These are phyloP conservation scores for Kryptolebias ocellatus DNA, from an alignment of 2,797 vertebrate species.

Conservation along the genomic window DNA sequence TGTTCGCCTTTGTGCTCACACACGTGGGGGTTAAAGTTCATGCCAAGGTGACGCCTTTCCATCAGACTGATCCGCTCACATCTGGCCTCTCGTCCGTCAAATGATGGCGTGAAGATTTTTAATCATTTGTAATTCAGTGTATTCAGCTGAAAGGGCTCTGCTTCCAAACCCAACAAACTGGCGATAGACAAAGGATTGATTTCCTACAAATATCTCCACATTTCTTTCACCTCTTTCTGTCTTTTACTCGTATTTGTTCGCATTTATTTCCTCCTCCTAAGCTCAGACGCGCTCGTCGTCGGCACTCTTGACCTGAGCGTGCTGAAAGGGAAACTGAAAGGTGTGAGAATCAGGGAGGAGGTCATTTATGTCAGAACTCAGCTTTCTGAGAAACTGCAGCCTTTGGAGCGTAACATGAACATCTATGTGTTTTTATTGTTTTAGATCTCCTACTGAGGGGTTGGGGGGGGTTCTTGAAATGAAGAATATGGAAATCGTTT, in stretches of 20 bases:
- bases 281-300: conserved; percentile 12
- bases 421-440: conserved; percentile 20
- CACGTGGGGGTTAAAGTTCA: background rate
- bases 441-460: conserved; percentile 7
- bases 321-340: conserved; percentile 44
- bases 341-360: conserved; percentile 17
- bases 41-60: conserved; percentile 15
- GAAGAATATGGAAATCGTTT: conserved; percentile 18
- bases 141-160: conserved; percentile 6
- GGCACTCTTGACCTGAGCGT: conserved; percentile 27
- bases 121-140: no score
- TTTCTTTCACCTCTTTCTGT: conserved; percentile 7
- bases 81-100: conserved; percentile 22
- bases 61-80: conserved; percentile 30
- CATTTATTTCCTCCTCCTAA: conserved; percentile 18
- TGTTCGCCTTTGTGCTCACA: background rate
- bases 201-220: conserved; percentile 6
- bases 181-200: background rate
- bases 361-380: conserved; percentile 33
- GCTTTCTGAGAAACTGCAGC: conserved; percentile 10
- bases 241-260: conserved; percentile 7
- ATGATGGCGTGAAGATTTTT: no score
- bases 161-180: conserved; percentile 47
- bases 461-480: background rate
- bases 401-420: conserved; percentile 14